Conservation (phyloP, 23 tunicate genomes). For the Aplidium turbinatum region DNA sequence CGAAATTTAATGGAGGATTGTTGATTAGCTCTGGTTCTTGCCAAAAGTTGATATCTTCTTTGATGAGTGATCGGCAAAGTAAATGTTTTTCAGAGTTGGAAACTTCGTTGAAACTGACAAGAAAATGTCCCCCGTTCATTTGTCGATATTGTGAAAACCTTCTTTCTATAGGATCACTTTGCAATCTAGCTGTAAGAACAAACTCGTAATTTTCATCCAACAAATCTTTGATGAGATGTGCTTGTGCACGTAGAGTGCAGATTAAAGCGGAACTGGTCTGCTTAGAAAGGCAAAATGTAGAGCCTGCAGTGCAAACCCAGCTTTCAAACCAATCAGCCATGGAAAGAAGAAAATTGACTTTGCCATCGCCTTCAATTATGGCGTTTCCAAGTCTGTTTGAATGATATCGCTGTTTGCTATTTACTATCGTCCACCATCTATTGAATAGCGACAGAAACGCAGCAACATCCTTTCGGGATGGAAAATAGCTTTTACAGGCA, state of each 20-base stretch:
- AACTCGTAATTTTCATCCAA: neutral
- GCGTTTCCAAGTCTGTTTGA: constrained; percentile 22
- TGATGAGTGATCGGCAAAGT: constrained; percentile 12
- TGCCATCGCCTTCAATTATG: constrained; percentile 15
- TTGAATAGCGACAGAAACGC: constrained; percentile 11
- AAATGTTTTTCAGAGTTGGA: constrained; percentile 10
- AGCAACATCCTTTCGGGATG: constrained; percentile 15
- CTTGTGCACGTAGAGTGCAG: constrained; percentile 21
- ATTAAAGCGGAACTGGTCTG: constrained; percentile 12
- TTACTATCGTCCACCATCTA: constrained; percentile 28
- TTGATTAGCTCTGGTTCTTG: neutral
- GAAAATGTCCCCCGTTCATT: constrained; percentile 16
- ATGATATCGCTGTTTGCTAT: neutral
- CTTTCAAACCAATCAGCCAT: constrained; percentile 8
- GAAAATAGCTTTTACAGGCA: constrained; percentile 27
- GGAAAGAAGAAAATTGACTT: constrained; percentile 12
- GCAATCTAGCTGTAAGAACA: constrained; percentile 5
- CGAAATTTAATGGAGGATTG: neutral
- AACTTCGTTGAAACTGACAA: constrained; percentile 16
- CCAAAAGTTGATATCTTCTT: constrained; percentile 30
- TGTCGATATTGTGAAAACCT: constrained; percentile 25
- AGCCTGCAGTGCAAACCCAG: neutral
- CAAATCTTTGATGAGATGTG: constrained; percentile 1
- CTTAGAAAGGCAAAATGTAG: constrained; percentile 8
- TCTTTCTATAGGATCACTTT: constrained; percentile 30